These are phyloP conservation scores for Drosophila novamexicana DNA, from an alignment of 1,140 invertebrate genomes.

Conservation along the genomic window DNA sequence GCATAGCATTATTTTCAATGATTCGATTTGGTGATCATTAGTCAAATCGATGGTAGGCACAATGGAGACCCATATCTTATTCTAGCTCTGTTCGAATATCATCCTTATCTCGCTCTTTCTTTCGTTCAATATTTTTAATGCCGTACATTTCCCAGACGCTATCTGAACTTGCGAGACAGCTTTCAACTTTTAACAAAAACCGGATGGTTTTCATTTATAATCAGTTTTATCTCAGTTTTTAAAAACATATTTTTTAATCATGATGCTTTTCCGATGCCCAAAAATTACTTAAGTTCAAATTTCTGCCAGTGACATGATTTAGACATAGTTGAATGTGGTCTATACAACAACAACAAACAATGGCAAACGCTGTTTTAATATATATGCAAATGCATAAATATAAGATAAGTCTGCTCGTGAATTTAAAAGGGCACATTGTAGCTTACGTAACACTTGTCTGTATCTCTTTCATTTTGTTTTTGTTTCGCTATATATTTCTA, in stretches of 20 bases:
- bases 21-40: too few species aligned
- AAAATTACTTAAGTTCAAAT: background rate
- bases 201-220: background rate
- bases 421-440: conserved; percentile 49
- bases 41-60: too few species aligned
- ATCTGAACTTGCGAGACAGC: background rate
- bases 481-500: conserved; percentile 1
- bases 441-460: conserved; percentile 29
- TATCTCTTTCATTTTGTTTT: conserved; percentile 18
- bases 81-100: background rate
- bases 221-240: background rate
- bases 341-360: background rate
- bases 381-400: conserved; percentile 38
- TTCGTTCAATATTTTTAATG: background rate
- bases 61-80: conserved; percentile 5
- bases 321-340: conserved; percentile 1
- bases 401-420: conserved; percentile 50
- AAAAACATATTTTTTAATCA: background rate
- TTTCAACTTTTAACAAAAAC: too few species aligned
- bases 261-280: background rate
- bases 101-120: background rate
- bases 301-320: conserved; percentile 2
- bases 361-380: conserved; percentile 2
- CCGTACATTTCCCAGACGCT: too few species aligned
- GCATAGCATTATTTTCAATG: too few species aligned